Evolutionary conservation across 2,797 vertebrate genomes (phyloP).

Genomic region (Sciurus carolinensis): DNA sequence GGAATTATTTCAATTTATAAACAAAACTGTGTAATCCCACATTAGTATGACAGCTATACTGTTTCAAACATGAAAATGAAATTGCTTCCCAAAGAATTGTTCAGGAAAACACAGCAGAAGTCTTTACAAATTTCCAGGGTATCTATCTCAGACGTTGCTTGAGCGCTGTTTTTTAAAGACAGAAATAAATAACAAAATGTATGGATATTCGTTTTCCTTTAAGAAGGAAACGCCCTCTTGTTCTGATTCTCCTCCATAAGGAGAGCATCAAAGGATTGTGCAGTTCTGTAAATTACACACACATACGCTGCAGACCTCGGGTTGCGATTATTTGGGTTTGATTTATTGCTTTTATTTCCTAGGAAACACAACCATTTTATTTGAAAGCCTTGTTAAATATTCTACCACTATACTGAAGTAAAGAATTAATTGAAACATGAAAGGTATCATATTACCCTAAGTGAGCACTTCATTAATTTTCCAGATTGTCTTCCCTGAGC

Average conservation of each 20-base stretch:
- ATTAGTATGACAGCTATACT: background rate
- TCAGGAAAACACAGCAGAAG: background rate
- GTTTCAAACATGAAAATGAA: constrained; percentile 40
- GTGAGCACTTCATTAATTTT: constrained; percentile 39
- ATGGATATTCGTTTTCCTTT: constrained; percentile 5
- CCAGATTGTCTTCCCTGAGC: constrained; percentile 72
- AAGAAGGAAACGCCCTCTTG: background rate
- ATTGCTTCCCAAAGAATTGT: background rate
- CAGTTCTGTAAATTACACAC: background rate
- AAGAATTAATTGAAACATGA: constrained; percentile 73
- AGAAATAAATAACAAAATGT: background rate
- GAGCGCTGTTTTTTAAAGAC: background rate
- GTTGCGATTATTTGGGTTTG: constrained; percentile 37
- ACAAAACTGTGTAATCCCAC: background rate
- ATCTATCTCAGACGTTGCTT: background rate
- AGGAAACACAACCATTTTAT: constrained; percentile 23
- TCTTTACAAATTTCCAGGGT: background rate
- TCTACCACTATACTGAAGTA: background rate
- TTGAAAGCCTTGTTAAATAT: constrained; percentile 68
- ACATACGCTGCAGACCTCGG: constrained; percentile 47
- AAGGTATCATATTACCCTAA: background rate
- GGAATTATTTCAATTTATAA: constrained; percentile 20
- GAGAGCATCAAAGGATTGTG: background rate
- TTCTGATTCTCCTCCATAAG: background rate
- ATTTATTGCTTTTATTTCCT: constrained; percentile 31